These are phyloP conservation scores for Corbicula japonica DNA, from an alignment of 2,888 invertebrate species.

Conservation along the genomic window DNA sequence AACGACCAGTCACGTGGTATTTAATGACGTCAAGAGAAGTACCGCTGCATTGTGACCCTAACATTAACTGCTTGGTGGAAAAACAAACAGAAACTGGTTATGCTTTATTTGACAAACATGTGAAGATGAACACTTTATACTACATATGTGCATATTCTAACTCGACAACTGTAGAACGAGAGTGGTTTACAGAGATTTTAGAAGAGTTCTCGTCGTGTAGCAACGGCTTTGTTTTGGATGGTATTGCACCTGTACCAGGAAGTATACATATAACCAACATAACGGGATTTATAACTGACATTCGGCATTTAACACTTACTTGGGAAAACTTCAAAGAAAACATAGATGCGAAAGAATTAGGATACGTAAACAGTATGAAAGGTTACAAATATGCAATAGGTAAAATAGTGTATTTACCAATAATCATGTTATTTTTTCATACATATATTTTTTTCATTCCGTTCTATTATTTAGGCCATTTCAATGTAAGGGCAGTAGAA, in stretches of 20 bases:
- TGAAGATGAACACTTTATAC: conserved; percentile 14
- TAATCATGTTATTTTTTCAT: neutral
- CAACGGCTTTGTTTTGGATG: conserved; percentile 50
- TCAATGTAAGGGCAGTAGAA: neutral
- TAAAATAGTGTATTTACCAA: conserved; percentile 11
- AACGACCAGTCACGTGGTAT: conserved; percentile 52
- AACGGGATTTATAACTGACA: conserved; percentile 24
- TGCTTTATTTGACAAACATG: conserved; percentile 16
- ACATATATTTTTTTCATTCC: neutral
- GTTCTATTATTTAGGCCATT: neutral
- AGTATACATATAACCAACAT: conserved; percentile 16
- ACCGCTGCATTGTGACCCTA: conserved; percentile 25
- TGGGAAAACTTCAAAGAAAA: conserved; percentile 48
- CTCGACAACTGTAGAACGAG: conserved; percentile 19
- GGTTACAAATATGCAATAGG: conserved; percentile 36
- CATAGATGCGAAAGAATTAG: conserved; percentile 18
- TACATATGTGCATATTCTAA: conserved; percentile 51
- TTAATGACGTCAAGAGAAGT: conserved; percentile 41
- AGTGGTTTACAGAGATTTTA: conserved; percentile 38
- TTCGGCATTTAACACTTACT: neutral
- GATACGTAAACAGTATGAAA: conserved; percentile 30
- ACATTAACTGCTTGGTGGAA: conserved; percentile 10
- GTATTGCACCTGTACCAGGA: conserved; percentile 36
- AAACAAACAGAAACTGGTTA: conserved; percentile 17
- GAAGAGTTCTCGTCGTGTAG: conserved; percentile 37